Evolutionary conservation across 1,140 invertebrate species (phyloP).

Genomic region (Drosophila arawakana): DNA sequence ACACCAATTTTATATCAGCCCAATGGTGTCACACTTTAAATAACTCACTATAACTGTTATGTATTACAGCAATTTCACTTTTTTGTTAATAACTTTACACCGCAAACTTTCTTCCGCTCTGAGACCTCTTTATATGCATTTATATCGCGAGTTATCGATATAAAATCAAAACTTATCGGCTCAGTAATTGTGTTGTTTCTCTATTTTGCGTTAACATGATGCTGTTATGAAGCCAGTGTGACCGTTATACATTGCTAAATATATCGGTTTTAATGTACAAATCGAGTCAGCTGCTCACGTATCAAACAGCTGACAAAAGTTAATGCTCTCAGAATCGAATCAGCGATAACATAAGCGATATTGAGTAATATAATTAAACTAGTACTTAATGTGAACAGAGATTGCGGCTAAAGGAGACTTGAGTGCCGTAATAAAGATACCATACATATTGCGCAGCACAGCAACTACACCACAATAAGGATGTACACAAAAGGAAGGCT

Average conservation of each 20-base stretch:
- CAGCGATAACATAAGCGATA: conserved; percentile 55
- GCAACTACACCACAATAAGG: conserved; percentile 18
- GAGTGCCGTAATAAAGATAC: conserved; percentile 34
- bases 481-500: conserved; percentile 35
- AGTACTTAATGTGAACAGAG: conserved; percentile 51
- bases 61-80: conserved; percentile 42
- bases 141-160: conserved; percentile 44
- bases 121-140: conserved; percentile 37
- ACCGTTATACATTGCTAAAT: background rate
- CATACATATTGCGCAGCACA: conserved; percentile 33
- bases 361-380: conserved; percentile 58
- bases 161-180: conserved; percentile 13
- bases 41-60: conserved; percentile 48
- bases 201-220: background rate
- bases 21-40: background rate
- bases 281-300: conserved; percentile 28
- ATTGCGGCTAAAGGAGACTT: conserved; percentile 32
- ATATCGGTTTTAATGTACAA: background rate
- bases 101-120: conserved; percentile 48
- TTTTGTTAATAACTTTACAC: conserved; percentile 46
- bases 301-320: conserved; percentile 39
- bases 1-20: background rate
- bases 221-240: conserved; percentile 18
- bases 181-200: background rate
- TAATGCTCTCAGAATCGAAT: conserved; percentile 52